A percentile compares a stretch with the other conserved stretches of the same genome.
Evolutionary conservation across 2,113 vertebrate species (phyloP).

Genomic region (Oryzias curvinotus): DNA sequence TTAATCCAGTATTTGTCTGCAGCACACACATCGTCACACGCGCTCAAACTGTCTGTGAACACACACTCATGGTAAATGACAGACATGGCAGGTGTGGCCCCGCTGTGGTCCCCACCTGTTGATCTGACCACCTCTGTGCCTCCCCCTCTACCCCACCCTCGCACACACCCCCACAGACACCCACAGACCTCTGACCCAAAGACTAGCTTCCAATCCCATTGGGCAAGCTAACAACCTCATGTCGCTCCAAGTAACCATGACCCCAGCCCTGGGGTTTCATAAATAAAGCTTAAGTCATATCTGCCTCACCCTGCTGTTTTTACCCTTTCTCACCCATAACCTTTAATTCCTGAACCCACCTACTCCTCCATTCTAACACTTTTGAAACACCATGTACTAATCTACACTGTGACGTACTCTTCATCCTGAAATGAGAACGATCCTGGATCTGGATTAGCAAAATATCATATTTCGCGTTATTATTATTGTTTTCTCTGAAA

Average conservation of each 20-base stretch:
- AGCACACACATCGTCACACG: background rate
- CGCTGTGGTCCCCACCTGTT: constrained; percentile 78
- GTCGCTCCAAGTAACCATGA: constrained; percentile 52
- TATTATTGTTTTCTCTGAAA: too few relatives aligned
- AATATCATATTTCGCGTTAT: too few relatives aligned
- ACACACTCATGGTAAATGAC: constrained; percentile 66
- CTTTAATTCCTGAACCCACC: constrained; percentile 40
- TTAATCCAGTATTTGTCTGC: too few relatives aligned
- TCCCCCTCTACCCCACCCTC: constrained; percentile 30
- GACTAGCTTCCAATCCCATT: constrained; percentile 81
- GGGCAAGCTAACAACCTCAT: constrained; percentile 52
- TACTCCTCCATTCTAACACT: constrained; percentile 6
- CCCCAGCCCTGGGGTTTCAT: constrained; percentile 60
- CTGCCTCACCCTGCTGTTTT: constrained; percentile 55
- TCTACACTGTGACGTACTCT: constrained; percentile 1
- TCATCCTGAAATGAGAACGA: background rate
- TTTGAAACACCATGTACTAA: constrained; percentile 4
- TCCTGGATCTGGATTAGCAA: background rate
- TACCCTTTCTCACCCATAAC: constrained; percentile 41
- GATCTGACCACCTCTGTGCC: constrained; percentile 43
- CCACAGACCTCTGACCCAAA: constrained; percentile 79
- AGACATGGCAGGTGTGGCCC: constrained; percentile 79
- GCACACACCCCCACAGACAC: constrained; percentile 49
- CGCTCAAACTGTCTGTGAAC: constrained; percentile 14
- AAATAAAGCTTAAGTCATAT: constrained; percentile 57